Evolutionary conservation across 2,113 vertebrate genomes (phyloP).

Genomic region (Fulmarus glacialis): DNA sequence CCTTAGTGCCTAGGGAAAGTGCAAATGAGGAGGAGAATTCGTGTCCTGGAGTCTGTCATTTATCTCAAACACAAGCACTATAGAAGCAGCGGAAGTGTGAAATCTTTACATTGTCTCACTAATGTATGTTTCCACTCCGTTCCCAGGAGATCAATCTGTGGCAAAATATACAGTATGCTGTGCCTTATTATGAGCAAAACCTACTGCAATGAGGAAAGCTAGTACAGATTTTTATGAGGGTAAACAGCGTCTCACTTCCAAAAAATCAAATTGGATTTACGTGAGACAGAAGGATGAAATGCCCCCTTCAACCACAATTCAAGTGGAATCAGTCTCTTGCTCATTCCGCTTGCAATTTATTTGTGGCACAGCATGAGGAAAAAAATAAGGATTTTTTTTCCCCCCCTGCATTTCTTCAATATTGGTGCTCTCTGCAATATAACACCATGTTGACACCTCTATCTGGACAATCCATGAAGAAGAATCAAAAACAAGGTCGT

Average conservation of each 20-base stretch:
- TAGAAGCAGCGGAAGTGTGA: background rate
- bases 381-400: background rate
- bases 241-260: background rate
- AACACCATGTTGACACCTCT: background rate
- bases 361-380: background rate
- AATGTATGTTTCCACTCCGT: background rate
- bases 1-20: background rate
- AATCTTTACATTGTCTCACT: slow-evolving; percentile 41
- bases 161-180: background rate
- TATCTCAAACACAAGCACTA: background rate
- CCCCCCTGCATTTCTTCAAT: background rate
- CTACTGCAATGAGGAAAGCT: background rate
- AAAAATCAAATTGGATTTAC: background rate
- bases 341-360: background rate
- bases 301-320: background rate
- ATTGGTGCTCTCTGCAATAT: background rate
- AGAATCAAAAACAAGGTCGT: slow-evolving; percentile 22
- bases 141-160: background rate
- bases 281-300: background rate
- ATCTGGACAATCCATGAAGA: slow-evolving; percentile 10
- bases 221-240: background rate
- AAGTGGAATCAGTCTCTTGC: background rate
- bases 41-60: slow-evolving; percentile 4
- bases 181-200: background rate
- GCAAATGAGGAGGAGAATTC: background rate